These are phyloP conservation scores for Pseudomyrmex concolor DNA, from an alignment of 1,140 invertebrate genomes.

Conservation along the genomic window DNA sequence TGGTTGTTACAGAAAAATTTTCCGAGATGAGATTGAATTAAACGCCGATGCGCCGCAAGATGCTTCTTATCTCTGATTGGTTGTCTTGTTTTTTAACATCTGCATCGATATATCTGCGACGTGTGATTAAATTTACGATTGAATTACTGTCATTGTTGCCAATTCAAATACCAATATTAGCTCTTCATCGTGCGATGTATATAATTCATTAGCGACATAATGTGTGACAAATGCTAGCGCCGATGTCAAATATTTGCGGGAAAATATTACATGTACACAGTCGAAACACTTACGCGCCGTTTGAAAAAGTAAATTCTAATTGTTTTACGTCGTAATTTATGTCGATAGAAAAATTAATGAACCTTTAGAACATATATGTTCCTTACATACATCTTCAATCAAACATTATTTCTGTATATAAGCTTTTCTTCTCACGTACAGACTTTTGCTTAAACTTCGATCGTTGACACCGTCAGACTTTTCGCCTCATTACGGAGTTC, in stretches of 20 bases:
- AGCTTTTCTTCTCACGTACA: too few species aligned
- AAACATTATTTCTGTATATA: too few species aligned
- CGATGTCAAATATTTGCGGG: slow-evolving; percentile 28
- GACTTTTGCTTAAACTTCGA: too few species aligned
- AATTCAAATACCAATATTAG: slow-evolving; percentile 50
- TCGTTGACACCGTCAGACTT: not conserved
- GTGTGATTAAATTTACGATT: slow-evolving; percentile 28
- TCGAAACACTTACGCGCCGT: too few species aligned
- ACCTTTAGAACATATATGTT: too few species aligned
- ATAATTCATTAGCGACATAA: slow-evolving; percentile 50
- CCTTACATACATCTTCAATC: too few species aligned
- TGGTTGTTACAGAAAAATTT: not conserved
- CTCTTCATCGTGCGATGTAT: slow-evolving; percentile 26
- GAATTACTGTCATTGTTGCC: slow-evolving; percentile 25
- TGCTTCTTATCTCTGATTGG: not conserved
- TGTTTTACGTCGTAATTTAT: too few species aligned
- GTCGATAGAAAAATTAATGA: too few species aligned
- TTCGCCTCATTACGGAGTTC: not conserved
- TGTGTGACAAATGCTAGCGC: slow-evolving; percentile 22
- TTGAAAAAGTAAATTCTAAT: too few species aligned
- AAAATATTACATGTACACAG: too few species aligned
- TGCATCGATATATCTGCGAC: slow-evolving; percentile 14
- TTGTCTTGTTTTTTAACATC: not conserved
- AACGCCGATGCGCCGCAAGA: too few species aligned
- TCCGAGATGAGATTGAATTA: not conserved